Evolutionary conservation across 1,140 invertebrate genomes (phyloP), one percentile per base, ranked within the genome.

Genomic region (Rhyacophila brunnea): DNA sequence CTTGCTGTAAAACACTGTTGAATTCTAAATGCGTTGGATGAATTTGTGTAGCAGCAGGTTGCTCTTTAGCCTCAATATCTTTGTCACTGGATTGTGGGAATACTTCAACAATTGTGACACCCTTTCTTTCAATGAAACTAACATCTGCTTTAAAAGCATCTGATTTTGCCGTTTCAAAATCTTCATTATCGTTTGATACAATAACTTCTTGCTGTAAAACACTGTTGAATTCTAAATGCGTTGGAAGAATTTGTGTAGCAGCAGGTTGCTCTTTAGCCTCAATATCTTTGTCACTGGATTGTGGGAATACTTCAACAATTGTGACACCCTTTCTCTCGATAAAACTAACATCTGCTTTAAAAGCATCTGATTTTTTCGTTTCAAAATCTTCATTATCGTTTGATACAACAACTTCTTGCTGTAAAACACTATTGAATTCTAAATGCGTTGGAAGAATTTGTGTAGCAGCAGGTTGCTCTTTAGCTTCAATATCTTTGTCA

Each of bases 201-300:
- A 54, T 36, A 6, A 50, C 51, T 44, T 63, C 60, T 64, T 64
- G 43, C 51, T 64, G 60, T 44, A 51, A 40, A 1, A 63, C 13
- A 23, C 60, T 50, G 15, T 42, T 34, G 7, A 49, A 19, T 49
- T 63, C 60, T 18, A 38, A 23, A 20, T 58, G 61, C 7, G 43
- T 56, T 11, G 57, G 61, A 6, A 15, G 18, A 36, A 51, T 59
- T 44, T 55, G 23, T 9, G 50, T n/a, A 19, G 46, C 14, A 19
- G 38, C 51, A 14, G 28, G 23, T 11, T 40, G 46, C 6, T 32
- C 11, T 2, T 17, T 58, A 5, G 52, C 52, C 11, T 52, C 36
- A 1, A 58, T 23, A 34, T 63, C 44, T n/a, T 43, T 56, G 17
- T 58, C 50, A 15, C 20, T 32, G 28, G 40, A 63, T 49, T 58